phyloP scores from a whole-genome alignment of 2,888 invertebrate genomes.

The Pasiphila rectangulata region DNA sequence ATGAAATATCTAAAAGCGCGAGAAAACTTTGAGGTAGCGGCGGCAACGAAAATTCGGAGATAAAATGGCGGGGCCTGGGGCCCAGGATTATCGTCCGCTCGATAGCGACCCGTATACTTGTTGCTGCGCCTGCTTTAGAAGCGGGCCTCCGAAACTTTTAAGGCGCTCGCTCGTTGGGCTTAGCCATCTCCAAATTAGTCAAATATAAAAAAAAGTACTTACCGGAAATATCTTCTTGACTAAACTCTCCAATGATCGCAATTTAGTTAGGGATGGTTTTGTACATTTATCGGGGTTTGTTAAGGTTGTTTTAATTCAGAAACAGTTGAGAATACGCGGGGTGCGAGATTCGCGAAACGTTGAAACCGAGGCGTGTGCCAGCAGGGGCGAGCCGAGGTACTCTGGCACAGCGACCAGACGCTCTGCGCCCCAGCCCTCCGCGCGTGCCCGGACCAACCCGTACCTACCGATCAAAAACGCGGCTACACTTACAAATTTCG shows the following conservation, averaged over 20 bases:
- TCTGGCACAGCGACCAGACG: slow-evolving; percentile 6
- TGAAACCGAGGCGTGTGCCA: slow-evolving; percentile 45
- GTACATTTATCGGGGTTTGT: slow-evolving; percentile 43
- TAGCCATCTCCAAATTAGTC: slow-evolving; percentile 32
- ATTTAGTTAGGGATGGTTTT: background rate
- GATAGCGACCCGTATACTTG: slow-evolving; percentile 61
- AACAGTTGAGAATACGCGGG: slow-evolving; percentile 50
- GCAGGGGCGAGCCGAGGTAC: slow-evolving; percentile 38
- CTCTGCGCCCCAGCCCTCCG: slow-evolving; percentile 29
- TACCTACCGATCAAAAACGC: background rate
- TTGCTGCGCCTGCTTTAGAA: slow-evolving; percentile 57
- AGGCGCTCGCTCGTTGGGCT: slow-evolving; percentile 50
- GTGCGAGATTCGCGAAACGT: slow-evolving; percentile 2
- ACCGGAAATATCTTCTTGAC: slow-evolving; percentile 49
- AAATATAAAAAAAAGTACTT: slow-evolving; percentile 41
- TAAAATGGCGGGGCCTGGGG: slow-evolving; percentile 61
- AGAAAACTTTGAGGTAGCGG: slow-evolving; percentile 12
- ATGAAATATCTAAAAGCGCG: slow-evolving; percentile 17
- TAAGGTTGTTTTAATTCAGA: slow-evolving; percentile 32
- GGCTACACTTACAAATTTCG: no score
- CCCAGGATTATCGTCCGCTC: slow-evolving; percentile 59
- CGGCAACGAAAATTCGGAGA: slow-evolving; percentile 26
- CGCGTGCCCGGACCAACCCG: slow-evolving; percentile 1
- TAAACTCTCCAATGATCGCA: slow-evolving; percentile 4
- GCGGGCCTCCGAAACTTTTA: slow-evolving; percentile 55